Conservation (phyloP, 2,888 invertebrate genomes). For the Linnaemya vulpina region DNA sequence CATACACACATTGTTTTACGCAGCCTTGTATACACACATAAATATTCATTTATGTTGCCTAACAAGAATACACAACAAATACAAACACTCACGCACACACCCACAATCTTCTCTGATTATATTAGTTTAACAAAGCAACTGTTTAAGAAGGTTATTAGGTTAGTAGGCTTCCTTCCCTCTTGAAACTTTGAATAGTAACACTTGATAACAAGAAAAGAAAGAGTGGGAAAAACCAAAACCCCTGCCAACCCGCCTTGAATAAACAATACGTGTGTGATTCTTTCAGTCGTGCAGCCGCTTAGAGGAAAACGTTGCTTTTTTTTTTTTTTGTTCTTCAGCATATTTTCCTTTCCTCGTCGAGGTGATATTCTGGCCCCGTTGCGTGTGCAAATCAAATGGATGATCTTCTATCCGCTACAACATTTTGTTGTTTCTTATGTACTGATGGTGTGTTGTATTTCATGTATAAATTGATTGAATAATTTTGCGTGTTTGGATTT, state of each 20-base stretch:
- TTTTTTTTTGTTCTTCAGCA: background rate
- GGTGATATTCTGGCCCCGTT: constrained; percentile 2
- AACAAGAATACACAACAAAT: too few species aligned
- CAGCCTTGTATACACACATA: too few species aligned
- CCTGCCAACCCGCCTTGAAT: constrained; percentile 5
- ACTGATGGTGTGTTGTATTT: constrained; percentile 52
- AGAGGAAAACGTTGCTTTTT: background rate
- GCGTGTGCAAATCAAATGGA: constrained; percentile 30
- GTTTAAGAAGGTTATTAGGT: constrained; percentile 63
- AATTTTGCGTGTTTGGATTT: constrained; percentile 58
- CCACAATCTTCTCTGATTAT: background rate
- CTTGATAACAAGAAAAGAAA: constrained; percentile 14
- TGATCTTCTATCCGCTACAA: constrained; percentile 5
- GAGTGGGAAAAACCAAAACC: background rate
- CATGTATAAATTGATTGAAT: constrained; percentile 69
- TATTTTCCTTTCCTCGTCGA: background rate
- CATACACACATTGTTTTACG: too few species aligned
- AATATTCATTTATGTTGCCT: too few species aligned
- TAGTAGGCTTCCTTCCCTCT: constrained; percentile 55
- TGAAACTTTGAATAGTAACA: constrained; percentile 38
- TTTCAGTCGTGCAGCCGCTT: constrained; percentile 4
- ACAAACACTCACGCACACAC: background rate
- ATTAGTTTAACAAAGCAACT: constrained; percentile 52
- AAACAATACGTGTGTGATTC: background rate
- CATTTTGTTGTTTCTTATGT: constrained; percentile 41